phyloP scores from a whole-genome alignment of 2,113 vertebrate species.

The Oostethus manadensis region DNA sequence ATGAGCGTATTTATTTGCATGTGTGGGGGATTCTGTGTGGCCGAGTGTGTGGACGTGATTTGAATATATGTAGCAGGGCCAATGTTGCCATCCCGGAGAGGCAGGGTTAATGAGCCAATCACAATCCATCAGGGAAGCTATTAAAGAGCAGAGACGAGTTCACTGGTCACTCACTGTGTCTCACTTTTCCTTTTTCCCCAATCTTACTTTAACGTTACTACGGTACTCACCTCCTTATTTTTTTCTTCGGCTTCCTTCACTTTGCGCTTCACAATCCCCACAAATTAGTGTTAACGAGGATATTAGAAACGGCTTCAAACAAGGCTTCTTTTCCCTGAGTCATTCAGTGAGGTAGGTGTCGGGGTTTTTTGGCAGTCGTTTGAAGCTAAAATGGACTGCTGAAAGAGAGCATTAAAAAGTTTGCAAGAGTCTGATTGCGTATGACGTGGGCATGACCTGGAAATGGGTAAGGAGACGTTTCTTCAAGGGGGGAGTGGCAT shows the following conservation, averaged over 20 bases:
- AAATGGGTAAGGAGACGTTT: conserved; percentile 22
- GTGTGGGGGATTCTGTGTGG: conserved; percentile 20
- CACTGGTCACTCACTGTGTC: conserved; percentile 40
- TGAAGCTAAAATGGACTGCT: conserved; percentile 1
- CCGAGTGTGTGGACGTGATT: conserved; percentile 4
- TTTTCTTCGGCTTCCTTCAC: conserved; percentile 13
- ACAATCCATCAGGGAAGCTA: conserved; percentile 32
- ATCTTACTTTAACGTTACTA: conserved; percentile 12
- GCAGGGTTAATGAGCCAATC: conserved; percentile 57
- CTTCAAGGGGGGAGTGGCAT: conserved; percentile 11
- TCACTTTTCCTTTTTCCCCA: conserved; percentile 21
- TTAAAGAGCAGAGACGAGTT: conserved; percentile 35
- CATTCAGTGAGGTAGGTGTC: conserved; percentile 25
- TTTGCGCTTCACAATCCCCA: conserved; percentile 33
- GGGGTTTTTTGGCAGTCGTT: conserved; percentile 1
- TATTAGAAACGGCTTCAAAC: conserved; percentile 58
- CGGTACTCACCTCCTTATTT: conserved; percentile 10
- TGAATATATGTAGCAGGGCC: conserved; percentile 16
- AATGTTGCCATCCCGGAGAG: conserved; percentile 19
- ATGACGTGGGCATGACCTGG: neutral
- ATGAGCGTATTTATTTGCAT: conserved; percentile 53
- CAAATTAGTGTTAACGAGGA: conserved; percentile 60
- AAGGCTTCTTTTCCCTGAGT: conserved; percentile 34
- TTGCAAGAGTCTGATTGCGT: conserved; percentile 6
- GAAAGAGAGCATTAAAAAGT: conserved; percentile 8